A percentile compares a stretch with the other conserved stretches of the same genome.
Evolutionary conservation across 2,113 vertebrate genomes (phyloP).

Genomic region (Leptobrachium ailaonicum): DNA sequence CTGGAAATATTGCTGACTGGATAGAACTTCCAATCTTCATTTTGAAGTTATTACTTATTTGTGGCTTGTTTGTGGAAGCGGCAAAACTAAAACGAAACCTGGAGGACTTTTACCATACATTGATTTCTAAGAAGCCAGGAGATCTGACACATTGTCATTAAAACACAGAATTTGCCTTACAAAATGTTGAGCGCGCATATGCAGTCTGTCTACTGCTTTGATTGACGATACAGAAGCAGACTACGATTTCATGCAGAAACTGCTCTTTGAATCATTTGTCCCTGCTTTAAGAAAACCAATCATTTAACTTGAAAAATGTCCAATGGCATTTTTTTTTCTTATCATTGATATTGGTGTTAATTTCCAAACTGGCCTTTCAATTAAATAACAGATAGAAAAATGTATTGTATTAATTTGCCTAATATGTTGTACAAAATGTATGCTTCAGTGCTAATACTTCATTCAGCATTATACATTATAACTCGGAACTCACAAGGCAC

Average conservation of each 20-base stretch:
- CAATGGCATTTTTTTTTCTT: not conserved
- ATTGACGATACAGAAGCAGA: conserved; percentile 25
- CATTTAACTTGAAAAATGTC: conserved; percentile 40
- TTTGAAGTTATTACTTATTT: conserved; percentile 31
- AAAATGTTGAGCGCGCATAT: conserved; percentile 17
- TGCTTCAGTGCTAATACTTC: no score
- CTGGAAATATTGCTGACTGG: no score
- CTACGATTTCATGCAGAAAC: conserved; percentile 25
- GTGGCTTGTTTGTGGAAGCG: conserved; percentile 37
- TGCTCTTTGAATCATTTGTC: conserved; percentile 12
- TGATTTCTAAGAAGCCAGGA: conserved; percentile 41
- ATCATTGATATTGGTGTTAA: not conserved
- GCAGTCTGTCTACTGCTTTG: not conserved
- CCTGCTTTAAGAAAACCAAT: not conserved
- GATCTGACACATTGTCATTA: conserved; percentile 30
- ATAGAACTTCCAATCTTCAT: no score
- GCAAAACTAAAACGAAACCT: conserved; percentile 34
- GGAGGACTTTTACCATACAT: conserved; percentile 21
- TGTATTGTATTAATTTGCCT: no score
- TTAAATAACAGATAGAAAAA: no score
- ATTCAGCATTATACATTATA: no score
- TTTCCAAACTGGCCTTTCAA: not conserved
- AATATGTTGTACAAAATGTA: no score
- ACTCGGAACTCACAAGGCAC: no score
- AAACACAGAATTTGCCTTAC: conserved; percentile 43